A percentile compares a stretch with the other conserved stretches of the same genome.
Conservation (phyloP, 2,888 invertebrate species). For the Bursaphelenchus okinawaensis region DNA sequence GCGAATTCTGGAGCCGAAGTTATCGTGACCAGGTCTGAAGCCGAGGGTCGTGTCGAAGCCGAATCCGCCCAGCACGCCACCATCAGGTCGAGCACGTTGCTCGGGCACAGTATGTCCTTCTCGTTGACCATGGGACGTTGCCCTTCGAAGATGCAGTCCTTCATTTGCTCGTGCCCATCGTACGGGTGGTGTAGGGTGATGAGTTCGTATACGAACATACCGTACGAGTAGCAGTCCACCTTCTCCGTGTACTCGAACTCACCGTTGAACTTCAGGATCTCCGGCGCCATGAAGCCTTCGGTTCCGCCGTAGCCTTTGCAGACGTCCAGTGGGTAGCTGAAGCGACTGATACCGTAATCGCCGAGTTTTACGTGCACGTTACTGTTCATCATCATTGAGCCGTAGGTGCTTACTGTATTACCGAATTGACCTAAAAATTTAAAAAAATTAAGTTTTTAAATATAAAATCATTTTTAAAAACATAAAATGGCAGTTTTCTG, state of each 20-base stretch:
- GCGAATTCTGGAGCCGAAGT: slow-evolving; percentile 74
- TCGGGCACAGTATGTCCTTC: slow-evolving; percentile 61
- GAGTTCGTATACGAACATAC: slow-evolving; percentile 94
- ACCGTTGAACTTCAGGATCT: slow-evolving; percentile 94
- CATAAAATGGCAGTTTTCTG: too few relatives aligned
- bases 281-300: slow-evolving; percentile 98
- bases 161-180: slow-evolving; percentile 90
- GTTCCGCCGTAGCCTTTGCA: slow-evolving; percentile 88
- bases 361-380: slow-evolving; percentile 75
- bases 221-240: slow-evolving; percentile 96
- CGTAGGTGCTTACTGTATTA: not conserved
- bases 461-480: too few relatives aligned
- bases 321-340: slow-evolving; percentile 57
- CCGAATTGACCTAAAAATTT: too few relatives aligned
- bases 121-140: slow-evolving; percentile 81
- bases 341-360: slow-evolving; percentile 71
- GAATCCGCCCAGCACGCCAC: slow-evolving; percentile 86
- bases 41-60: slow-evolving; percentile 76
- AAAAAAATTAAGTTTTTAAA: too few relatives aligned
- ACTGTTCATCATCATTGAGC: slow-evolving; percentile 15
- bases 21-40: slow-evolving; percentile 86
- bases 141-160: slow-evolving; percentile 90
- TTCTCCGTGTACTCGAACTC: slow-evolving; percentile 98
- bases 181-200: slow-evolving; percentile 87
- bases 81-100: slow-evolving; percentile 84